Evolutionary conservation across 2,113 vertebrate species (phyloP), one percentile per base, ranked within the genome.

Genomic region (Piprites chloris): DNA sequence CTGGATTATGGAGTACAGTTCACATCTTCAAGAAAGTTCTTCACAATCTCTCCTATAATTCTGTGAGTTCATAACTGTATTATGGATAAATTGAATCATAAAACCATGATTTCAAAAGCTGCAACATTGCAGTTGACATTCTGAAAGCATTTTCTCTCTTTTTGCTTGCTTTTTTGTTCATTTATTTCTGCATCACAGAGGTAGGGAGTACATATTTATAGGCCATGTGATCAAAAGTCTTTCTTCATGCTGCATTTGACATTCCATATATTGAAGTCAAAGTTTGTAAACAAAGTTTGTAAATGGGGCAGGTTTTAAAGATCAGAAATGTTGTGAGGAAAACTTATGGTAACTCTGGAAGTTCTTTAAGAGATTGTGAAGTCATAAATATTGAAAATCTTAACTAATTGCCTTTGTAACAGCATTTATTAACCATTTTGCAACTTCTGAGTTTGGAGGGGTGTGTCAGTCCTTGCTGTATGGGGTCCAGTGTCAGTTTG

Each of bases 41-140:
- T 99, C 98, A 99, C 99, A 88, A 99, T 99, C 93, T 99, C 99
- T 66, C 99, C 99, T 89, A 99, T 99, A 96, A 99, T 99, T 96
- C 98, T 99, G 99, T 99, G 98, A 92, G 99, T 98, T 97, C 67
- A 69, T 55, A 91, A 85, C 72, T 15, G 3, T 50, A 7, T 75
- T 85, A 15, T 12, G 35, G 44, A 81, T 76, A 12, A 66, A 47
- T 3, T 39, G 41, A 88, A 63, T 63, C 9, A 15, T 71, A 63
- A 91, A 88, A 0, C 21, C 4, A 6, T 32, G 11, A 33, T 84
- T 78, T 78, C 28, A 65, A 71, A 72, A 83, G 61, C 14, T 65
- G 46, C 62, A 72, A 20, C 13, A 4, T 28, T 90, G 59, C 37
- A 49, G 3, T 65, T 79, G 33, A 58, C 17, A 22, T 66, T 53